Base-by-base conservation (phyloP, 2,797 vertebrate species). In the Channallabes apus region DNA sequence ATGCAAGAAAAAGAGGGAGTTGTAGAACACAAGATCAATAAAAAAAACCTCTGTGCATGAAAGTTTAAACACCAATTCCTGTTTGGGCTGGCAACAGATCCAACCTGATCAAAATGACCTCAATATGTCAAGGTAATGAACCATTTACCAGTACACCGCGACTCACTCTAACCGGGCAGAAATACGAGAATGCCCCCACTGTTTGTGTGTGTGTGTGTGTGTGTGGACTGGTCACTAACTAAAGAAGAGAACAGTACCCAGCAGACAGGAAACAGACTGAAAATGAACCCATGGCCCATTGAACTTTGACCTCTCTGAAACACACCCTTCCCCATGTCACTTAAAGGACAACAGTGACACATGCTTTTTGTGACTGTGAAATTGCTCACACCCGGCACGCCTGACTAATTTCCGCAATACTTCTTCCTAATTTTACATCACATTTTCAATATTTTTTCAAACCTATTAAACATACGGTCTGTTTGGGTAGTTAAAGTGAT, bases 211-310 rank as follows among this genome's bases (percentile, higher is more conserved):
- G 72, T 86, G 80, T 82, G 84, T 32, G 76, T 78, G 65, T 80
- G 77, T 61, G 73, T 72, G 69, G 22, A 22, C 20, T 64, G 27
- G 84, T 71, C 27, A 84, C 67, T 76, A n/a, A 73, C 79, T 67
- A 84, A 82, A 65, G 90, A 91, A 91, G 88, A 71, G 65, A 91
- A 78, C 92, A 88, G 71, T 35, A 32, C 20, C 73, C 69, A 84
- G 64, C 67, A 76, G 83, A 84, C 83, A 85, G 89, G 89, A 90
- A 90, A 90, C 89, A 90, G 87, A 88, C 80, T 84, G 86, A 87
- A 85, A 89, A 88, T 86, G 89, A 87, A 87, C 84, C 24, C 24
- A 54, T 87, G 84, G 85, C 89, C 85, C 64, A 54, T 71, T 68
- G 71, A 87, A 77, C 86, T 65, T 79, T 87, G 78, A 84, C 82